phyloP scores from a whole-genome alignment of 2,113 vertebrate genomes.

The Cheirogaleus medius region DNA sequence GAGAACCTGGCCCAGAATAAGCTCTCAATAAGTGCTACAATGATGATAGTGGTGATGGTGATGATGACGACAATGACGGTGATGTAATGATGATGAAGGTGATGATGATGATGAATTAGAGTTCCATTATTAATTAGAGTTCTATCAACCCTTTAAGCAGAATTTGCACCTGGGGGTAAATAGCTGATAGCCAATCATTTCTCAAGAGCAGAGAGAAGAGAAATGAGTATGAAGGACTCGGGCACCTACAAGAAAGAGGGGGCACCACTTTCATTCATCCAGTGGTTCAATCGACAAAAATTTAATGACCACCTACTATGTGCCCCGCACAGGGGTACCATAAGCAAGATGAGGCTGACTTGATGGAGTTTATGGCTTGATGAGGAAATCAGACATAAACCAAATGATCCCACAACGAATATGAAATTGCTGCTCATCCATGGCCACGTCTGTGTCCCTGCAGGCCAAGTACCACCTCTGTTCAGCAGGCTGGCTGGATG shows the following conservation, averaged over 20 bases:
- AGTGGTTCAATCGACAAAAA: background rate
- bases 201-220: background rate
- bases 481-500: constrained; percentile 91
- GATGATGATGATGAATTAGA: no score
- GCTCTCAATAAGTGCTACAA: background rate
- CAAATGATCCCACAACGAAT: background rate
- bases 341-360: background rate
- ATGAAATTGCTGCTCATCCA: background rate
- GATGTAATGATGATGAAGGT: background rate
- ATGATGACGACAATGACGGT: background rate
- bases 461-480: constrained; percentile 93
- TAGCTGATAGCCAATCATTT: background rate
- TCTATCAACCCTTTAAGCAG: background rate
- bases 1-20: background rate
- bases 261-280: background rate
- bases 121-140: background rate
- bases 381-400: background rate
- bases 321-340: background rate
- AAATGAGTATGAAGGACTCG: background rate
- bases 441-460: background rate
- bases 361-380: background rate
- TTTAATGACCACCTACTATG: background rate
- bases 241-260: background rate
- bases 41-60: background rate
- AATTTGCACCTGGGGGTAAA: background rate